These are phyloP conservation scores for Pedionomus torquatus DNA, from an alignment of 2,113 vertebrate species.

Conservation along the genomic window DNA sequence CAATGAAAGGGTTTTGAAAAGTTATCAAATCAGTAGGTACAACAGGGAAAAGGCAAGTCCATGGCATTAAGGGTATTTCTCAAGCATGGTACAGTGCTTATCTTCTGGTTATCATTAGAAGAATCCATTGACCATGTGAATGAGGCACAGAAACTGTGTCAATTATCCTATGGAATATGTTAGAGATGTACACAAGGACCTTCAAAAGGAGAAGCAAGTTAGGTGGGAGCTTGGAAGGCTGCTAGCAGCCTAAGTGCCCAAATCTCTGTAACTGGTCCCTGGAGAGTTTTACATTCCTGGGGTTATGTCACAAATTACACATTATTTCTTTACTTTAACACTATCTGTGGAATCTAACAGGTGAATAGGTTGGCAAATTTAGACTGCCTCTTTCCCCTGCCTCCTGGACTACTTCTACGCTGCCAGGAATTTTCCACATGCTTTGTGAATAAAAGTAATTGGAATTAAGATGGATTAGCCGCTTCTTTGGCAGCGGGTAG, in stretches of 20 bases:
- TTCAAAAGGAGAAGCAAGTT: neutral
- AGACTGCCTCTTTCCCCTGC: neutral
- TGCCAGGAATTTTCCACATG: neutral
- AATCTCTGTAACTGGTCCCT: constrained; percentile 4
- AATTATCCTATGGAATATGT: neutral
- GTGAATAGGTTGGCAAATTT: neutral
- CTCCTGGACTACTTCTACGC: neutral
- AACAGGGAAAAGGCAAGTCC: neutral
- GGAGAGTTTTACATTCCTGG: neutral
- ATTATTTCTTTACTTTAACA: neutral
- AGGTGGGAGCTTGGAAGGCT: neutral
- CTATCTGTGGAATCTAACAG: constrained; percentile 4
- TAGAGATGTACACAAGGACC: neutral
- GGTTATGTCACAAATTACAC: neutral
- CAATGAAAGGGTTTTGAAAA: neutral
- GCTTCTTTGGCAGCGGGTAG: neutral
- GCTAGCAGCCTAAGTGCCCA: neutral
- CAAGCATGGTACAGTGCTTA: neutral
- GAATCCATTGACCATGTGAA: neutral
- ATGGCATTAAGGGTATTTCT: neutral
- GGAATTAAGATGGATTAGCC: constrained; percentile 17
- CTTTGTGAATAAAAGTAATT: neutral
- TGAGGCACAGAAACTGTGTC: neutral
- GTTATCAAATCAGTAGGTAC: neutral
- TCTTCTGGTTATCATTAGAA: neutral